Evolutionary conservation across 2,797 vertebrate genomes (phyloP), one percentile per base, ranked within the genome.

Genomic region (Melanogrammus aeglefinus): DNA sequence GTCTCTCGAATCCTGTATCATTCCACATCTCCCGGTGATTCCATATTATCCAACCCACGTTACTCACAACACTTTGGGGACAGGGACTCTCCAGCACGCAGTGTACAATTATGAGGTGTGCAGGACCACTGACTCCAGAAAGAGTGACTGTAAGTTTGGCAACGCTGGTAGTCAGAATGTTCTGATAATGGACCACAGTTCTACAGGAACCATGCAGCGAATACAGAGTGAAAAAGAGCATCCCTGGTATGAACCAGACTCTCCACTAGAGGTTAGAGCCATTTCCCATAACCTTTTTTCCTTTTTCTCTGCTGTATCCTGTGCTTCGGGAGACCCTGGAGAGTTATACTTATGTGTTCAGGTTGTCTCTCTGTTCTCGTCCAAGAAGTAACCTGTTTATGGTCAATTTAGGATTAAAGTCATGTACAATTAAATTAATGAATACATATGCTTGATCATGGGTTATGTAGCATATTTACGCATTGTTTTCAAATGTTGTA

Each of bases 101-200:
- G n/a, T 87, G 81, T 85, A 87, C 75, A 87, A 87, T 81, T 87
- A 87, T 41, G 89, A 90, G 63, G 83, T 85, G 33, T 88, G 84
- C 80, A 85, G 83, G 82, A 89, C 85, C 12, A 85, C 78, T 76
- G 88, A 82, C 84, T 90, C 86, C 73, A 84, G 88, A 76, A 86
- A 87, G 70, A 88, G 86, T 86, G 84, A 84, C 83, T 78, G 83
- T 79, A 71, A 71, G 69, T 31, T 71, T 1, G 69, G 69, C 69
- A 31, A n/a, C 27, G 69, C 85, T 87, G 72, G 71, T 78, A 57
- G 38, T 31, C 70, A 77, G 81, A 77, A 77, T 75, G 47, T 79
- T 10, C 57, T 82, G 77, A 77, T 75, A 79, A 27, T 83, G 73
- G 78, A 82, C 21, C 72, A 75, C 36, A 76, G 44, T 69, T 78